These are phyloP conservation scores for Mirza zaza DNA, from an alignment of 2,113 vertebrate genomes.

Conservation along the genomic window DNA sequence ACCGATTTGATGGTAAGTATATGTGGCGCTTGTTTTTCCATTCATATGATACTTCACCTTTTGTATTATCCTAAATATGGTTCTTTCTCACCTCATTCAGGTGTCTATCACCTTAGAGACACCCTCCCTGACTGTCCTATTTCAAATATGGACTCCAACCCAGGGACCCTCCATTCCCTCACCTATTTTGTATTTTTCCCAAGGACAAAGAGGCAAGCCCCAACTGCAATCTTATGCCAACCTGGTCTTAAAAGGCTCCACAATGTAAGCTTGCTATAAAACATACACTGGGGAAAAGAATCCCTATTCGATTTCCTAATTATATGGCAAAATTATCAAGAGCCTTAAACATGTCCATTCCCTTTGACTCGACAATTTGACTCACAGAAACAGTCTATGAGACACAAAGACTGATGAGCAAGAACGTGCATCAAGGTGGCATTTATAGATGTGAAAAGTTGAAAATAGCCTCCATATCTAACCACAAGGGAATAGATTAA, in stretches of 20 bases:
- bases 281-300: too few relatives aligned
- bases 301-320: not conserved
- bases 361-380: not conserved
- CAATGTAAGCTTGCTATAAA: not conserved
- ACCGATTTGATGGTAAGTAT: too few relatives aligned
- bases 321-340: not conserved
- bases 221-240: not conserved
- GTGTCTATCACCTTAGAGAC: not conserved
- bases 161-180: too few relatives aligned
- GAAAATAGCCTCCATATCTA: not conserved
- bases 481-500: not conserved
- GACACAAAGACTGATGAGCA: not conserved
- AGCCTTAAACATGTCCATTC: conserved; percentile 21
- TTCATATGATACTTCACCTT: too few relatives aligned
- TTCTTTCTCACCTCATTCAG: not conserved
- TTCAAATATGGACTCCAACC: not conserved
- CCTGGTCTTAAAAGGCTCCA: not conserved
- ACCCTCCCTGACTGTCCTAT: not conserved
- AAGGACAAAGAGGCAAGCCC: not conserved
- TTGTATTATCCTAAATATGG: not conserved
- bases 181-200: not conserved
- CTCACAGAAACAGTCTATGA: not conserved
- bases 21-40: too few relatives aligned
- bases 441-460: not conserved
- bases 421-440: not conserved